Percentiles rank a stretch among this genome's conserved stretches.
phyloP scores from a whole-genome alignment of 2,797 vertebrate species.

The Coreius guichenoti region DNA sequence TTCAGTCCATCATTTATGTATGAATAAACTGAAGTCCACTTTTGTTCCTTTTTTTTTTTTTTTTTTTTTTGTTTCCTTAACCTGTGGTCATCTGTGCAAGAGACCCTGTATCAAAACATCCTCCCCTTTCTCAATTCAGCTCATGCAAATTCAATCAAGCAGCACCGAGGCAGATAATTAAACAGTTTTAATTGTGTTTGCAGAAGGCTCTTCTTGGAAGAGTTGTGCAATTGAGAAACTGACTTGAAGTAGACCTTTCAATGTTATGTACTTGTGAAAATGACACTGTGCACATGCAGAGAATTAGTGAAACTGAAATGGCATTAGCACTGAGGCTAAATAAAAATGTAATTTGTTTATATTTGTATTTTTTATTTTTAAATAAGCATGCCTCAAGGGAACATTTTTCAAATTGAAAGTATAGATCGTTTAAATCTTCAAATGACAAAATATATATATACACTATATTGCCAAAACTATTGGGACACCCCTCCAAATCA shows the following conservation, averaged over 20 bases:
- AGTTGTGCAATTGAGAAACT: slow-evolving; percentile 6
- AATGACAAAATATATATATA: too few relatives aligned
- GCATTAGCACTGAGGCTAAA: neutral
- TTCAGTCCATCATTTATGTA: neutral
- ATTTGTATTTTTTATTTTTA: too few relatives aligned
- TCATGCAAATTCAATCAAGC: slow-evolving; percentile 34
- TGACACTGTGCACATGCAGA: neutral
- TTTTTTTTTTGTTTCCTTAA: neutral
- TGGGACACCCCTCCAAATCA: too few relatives aligned
- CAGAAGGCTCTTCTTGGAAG: neutral
- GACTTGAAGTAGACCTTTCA: slow-evolving; percentile 32
- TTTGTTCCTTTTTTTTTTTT: slow-evolving; percentile 7
- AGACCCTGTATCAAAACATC: slow-evolving; percentile 9
- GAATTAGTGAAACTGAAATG: slow-evolving; percentile 14
- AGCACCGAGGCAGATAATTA: slow-evolving; percentile 21
- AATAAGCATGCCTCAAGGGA: too few relatives aligned
- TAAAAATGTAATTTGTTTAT: too few relatives aligned
- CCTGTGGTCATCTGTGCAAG: slow-evolving; percentile 4
- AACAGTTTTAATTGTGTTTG: slow-evolving; percentile 41
- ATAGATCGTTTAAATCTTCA: too few relatives aligned
- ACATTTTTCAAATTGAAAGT: too few relatives aligned
- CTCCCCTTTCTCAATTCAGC: slow-evolving; percentile 4
- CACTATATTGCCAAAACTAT: too few relatives aligned
- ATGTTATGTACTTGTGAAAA: slow-evolving; percentile 23
- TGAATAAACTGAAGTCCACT: neutral